These are phyloP conservation scores for Dugesia japonica DNA, from an alignment of 2,888 invertebrate species.

Conservation along the genomic window DNA sequence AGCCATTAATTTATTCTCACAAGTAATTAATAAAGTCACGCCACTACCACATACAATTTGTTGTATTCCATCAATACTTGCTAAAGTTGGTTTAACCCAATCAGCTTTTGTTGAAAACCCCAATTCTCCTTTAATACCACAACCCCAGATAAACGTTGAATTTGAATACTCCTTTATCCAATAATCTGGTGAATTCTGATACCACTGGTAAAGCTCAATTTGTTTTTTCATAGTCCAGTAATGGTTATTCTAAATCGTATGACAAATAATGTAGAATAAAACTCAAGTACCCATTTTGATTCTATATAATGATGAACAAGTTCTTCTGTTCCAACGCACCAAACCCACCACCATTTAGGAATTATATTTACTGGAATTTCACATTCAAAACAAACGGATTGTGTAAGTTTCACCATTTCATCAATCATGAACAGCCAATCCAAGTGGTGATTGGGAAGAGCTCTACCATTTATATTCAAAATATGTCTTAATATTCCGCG, in stretches of 20 bases:
- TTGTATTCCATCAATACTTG: conserved; percentile 40
- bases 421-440: background rate
- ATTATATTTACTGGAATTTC: background rate
- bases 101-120: conserved; percentile 50
- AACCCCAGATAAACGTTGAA: conserved; percentile 55
- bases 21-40: conserved; percentile 56
- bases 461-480: background rate
- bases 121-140: conserved; percentile 55
- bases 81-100: conserved; percentile 49
- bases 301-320: background rate
- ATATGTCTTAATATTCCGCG: background rate
- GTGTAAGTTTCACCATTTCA: background rate
- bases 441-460: background rate
- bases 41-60: conserved; percentile 57
- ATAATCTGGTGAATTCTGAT: conserved; percentile 54
- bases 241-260: conserved; percentile 48
- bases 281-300: background rate
- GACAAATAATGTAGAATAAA: no score
- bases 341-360: conserved; percentile 37
- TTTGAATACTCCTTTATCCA: conserved; percentile 57
- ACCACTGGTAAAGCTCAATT: conserved; percentile 55
- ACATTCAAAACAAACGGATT: background rate
- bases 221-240: conserved; percentile 54
- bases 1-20: conserved; percentile 55
- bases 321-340: conserved; percentile 30